Base-by-base conservation (phyloP, 53 echinoderm and acorn worm species). In the Crossaster papposus region DNA sequence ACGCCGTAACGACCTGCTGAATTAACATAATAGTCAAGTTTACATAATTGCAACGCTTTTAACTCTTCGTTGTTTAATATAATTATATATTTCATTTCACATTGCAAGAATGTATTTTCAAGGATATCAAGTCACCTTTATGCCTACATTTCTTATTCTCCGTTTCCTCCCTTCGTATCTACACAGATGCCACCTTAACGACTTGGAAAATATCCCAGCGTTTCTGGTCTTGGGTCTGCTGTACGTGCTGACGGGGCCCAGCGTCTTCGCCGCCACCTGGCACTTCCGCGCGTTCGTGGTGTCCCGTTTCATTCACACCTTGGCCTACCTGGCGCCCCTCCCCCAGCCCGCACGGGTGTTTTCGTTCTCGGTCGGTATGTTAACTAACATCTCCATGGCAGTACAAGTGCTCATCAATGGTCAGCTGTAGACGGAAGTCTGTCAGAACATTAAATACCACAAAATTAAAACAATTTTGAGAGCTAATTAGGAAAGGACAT, bases 171-270 rank as follows among this genome's bases (percentile, higher is more conserved):
- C 44, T 44, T 44, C 44, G 9, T 38, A 38, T 44, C 44, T 18
- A 8, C 62, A 23, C 62, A 95, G 95, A 33, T 95, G 95, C 58
- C 96, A 96, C 51, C 89, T 63, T 29, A 96, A 96, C 89, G 96
- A 96, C 79, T 26, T 96, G 63, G 96, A 96, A 90, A 96, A 96
- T 82, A 95, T 96, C 52, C 62, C 89, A 2, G 94, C 95, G 14
- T 96, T 96, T 79, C 81, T 96, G 32, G 33, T 55, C 12, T 81
- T 96, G 4, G 95, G 92, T 29, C 86, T 95, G 31, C 79, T 96
- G 44, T 96, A 95, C 91, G 89, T 93, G 9, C 38, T 90, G 29
- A 92, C 89, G 35, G 89, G 89, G 1, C 95, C 94, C 1, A 53
- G 89, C 18, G 52, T 77, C 14, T 72, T 36, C n/a, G 89, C 90